Conservation (phyloP, 2,113 vertebrate species). For the Andinoacara biseriatus region DNA sequence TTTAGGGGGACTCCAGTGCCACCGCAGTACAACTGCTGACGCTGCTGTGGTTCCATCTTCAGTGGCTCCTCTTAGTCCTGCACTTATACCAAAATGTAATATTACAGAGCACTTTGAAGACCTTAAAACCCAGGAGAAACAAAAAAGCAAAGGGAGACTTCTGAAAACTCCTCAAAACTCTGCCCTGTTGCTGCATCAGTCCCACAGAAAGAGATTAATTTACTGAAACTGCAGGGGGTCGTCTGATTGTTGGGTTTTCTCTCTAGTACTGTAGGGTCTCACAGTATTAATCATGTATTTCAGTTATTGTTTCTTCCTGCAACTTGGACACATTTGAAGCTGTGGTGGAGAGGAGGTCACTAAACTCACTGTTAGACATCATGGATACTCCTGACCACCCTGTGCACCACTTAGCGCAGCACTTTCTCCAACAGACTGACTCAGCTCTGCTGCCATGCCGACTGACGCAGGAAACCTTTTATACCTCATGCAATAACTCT, state of each 20-base stretch:
- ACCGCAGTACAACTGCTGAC: neutral
- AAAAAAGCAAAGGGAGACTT: neutral
- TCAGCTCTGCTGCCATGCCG: neutral
- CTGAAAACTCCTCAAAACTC: neutral
- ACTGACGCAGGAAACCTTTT: neutral
- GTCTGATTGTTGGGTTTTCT: neutral
- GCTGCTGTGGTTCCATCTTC: neutral
- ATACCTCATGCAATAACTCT: neutral
- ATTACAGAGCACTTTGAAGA: neutral
- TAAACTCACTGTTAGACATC: neutral
- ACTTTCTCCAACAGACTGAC: neutral
- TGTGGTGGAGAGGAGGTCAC: neutral
- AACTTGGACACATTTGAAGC: neutral
- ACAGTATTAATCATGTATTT: neutral
- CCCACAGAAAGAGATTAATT: no score
- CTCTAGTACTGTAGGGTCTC: neutral
- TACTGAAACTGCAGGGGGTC: neutral
- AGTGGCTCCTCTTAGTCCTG: neutral
- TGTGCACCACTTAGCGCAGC: neutral
- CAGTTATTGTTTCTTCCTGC: neutral
- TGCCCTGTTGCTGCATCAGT: no score
- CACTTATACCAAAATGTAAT: neutral
- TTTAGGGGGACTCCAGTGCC: neutral
- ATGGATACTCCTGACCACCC: neutral
- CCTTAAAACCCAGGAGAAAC: neutral